Percentiles rank a stretch among this genome's conserved stretches.
Conservation (phyloP, 2,888 invertebrate species). For the Lepidocyrtinus sp. region DNA sequence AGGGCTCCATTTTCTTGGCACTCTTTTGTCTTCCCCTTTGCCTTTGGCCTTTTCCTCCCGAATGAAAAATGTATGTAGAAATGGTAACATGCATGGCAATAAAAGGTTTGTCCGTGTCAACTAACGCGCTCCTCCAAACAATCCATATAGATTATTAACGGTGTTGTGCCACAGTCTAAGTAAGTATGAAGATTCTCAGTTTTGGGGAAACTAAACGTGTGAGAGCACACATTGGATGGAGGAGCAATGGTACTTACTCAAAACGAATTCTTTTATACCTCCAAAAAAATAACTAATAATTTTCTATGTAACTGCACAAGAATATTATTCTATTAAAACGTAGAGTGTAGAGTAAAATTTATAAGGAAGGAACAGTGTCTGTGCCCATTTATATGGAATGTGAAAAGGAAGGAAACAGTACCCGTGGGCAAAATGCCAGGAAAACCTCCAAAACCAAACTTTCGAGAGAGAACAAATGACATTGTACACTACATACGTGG, state of each 20-base stretch:
- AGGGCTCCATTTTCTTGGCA: conserved; percentile 24
- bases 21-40: conserved; percentile 21
- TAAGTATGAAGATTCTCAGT: not conserved
- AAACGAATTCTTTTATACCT: too few relatives aligned
- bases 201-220: not conserved
- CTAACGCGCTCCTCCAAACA: not conserved
- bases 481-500: conserved; percentile 31
- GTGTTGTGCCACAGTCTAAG: not conserved
- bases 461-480: conserved; percentile 33
- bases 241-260: not conserved
- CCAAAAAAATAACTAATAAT: conserved; percentile 1
- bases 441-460: conserved; percentile 36
- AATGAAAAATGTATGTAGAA: conserved; percentile 8
- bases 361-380: not conserved
- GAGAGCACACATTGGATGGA: not conserved
- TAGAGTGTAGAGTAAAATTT: not conserved
- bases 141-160: conserved; percentile 13
- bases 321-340: not conserved
- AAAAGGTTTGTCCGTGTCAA: conserved; percentile 13
- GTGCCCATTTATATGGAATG: conserved; percentile 26
- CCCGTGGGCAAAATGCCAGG: conserved; percentile 50
- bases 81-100: conserved; percentile 1
- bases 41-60: conserved; percentile 25
- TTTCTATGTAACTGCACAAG: not conserved
- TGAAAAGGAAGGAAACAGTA: conserved; percentile 47